Base-by-base conservation (phyloP, 2,113 vertebrate species). In the Mus pahari region DNA sequence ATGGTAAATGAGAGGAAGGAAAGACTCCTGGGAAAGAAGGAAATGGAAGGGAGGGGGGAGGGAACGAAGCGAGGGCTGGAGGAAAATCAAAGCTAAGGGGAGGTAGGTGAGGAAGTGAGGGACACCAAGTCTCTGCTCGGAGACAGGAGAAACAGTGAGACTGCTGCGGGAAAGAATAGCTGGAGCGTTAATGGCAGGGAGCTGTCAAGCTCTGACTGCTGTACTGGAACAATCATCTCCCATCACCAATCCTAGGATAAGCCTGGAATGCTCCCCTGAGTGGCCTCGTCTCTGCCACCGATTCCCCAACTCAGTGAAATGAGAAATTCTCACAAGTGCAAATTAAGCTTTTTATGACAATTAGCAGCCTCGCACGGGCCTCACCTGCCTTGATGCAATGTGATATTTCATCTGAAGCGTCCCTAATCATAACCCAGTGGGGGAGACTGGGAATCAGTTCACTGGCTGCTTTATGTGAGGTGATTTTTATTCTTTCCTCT, bases 301-400 rank as follows among this genome's bases (percentile, higher is more conserved):
- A 12, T 77, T 73, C 68, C 19, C 78, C 91, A 95, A 70, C 33
- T 89, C 78, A 74, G 55, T 74, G 31, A 62, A 45, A 74, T 45
- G n/a, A 94, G 92, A 96, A 92, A 82, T 9, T 90, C 73, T 84
- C 64, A n/a, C 53, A 92, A 92, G 86, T 39, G 39, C 31, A 96
- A 91, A 96, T 95, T 42, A 89, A 82, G 94, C 86, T 89, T 94
- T 94, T 91, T 87, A 89, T 92, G 94, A 96, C 93, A 94, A 95
- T 96, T 92, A 96, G 73, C 89, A 93, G 78, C 93, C 89, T 74
- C 78, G 92, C 82, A 60, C 33, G n/a, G 70, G 62, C 79, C 50
- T 89, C 86, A 36, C 89, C 94, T 86, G 16, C 82, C 62, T 64
- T 39, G 73, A 62, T 50, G 50, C 78, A 95, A 97, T 87, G 95